A percentile compares a stretch with the other conserved stretches of the same genome.
phyloP scores from a whole-genome alignment of 2,888 invertebrate species.

The Tetranychus piercei region DNA sequence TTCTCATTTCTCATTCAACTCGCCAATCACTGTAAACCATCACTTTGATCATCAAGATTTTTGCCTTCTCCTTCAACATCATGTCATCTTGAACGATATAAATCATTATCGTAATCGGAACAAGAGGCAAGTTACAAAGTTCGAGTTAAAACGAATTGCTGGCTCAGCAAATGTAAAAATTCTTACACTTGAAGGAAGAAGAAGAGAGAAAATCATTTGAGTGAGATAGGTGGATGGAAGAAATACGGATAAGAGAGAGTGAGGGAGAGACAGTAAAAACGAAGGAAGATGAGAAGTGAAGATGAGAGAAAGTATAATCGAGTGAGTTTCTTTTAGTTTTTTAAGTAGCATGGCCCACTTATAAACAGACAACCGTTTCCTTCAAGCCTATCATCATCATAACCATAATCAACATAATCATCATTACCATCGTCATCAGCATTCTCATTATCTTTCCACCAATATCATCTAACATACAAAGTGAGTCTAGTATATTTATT shows the following conservation, averaged over 20 bases:
- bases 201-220: neutral
- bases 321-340: neutral
- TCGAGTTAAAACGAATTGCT: neutral
- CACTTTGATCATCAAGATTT: neutral
- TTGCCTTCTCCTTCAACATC: neutral
- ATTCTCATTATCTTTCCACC: neutral
- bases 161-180: neutral
- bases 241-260: neutral
- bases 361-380: slow-evolving; percentile 2
- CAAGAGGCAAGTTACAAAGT: slow-evolving; percentile 3
- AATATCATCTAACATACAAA: neutral
- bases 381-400: neutral
- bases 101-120: neutral
- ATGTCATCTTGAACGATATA: neutral
- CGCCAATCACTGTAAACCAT: too few relatives aligned
- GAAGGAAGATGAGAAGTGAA: neutral
- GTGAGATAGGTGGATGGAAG: neutral
- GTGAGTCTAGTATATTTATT: neutral
- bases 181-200: neutral
- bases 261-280: neutral
- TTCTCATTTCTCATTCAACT: too few relatives aligned
- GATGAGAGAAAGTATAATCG: slow-evolving; percentile 1
- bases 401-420: neutral
- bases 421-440: neutral
- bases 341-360: neutral